Evolutionary conservation across 1,140 invertebrate species (phyloP).

Genomic region (Holcopasites calliopsidis): DNA sequence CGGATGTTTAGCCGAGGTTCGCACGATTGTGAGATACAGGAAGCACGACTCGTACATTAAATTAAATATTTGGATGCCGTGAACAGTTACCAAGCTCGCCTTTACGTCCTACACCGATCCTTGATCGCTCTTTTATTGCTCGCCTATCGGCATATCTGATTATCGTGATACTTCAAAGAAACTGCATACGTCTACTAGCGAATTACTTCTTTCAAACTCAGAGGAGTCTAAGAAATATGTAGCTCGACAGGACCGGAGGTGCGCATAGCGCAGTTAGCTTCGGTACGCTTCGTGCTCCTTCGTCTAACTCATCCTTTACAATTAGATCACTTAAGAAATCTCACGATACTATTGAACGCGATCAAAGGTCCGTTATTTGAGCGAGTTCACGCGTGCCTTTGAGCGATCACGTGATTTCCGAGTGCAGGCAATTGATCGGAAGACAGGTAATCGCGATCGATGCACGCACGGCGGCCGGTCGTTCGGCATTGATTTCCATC

Average conservation of each 20-base stretch:
- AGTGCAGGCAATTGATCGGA: not conserved
- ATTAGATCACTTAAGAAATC: conserved; percentile 31
- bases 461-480: no score
- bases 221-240: no score
- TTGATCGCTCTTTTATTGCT: no score
- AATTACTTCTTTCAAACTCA: no score
- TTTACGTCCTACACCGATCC: no score
- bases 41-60: not conserved
- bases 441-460: not conserved
- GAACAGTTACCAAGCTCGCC: no score
- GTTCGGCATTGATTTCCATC: conserved; percentile 2
- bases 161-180: no score
- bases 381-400: not conserved
- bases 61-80: no score
- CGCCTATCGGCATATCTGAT: no score
- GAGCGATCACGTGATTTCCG: not conserved
- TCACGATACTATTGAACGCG: not conserved
- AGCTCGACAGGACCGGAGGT: no score
- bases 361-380: conserved; percentile 15
- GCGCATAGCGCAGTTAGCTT: no score
- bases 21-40: not conserved
- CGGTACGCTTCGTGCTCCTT: not conserved
- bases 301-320: conserved; percentile 23
- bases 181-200: no score
- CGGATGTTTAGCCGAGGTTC: not conserved